Base-by-base conservation (phyloP, 1,140 invertebrate species). In the Lordiphosa stackelbergi region DNA sequence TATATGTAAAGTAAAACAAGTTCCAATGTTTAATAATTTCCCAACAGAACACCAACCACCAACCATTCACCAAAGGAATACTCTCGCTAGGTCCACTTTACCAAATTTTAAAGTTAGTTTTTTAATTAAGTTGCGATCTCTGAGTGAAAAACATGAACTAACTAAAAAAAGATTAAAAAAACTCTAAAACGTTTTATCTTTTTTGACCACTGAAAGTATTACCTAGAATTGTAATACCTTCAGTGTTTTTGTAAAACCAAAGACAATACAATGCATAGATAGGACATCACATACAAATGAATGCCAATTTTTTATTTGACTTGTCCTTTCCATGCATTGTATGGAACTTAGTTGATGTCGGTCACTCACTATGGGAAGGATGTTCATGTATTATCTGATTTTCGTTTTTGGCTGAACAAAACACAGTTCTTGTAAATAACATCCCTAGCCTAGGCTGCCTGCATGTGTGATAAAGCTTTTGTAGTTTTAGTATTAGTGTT, bases 351-450 rank as follows among this genome's bases (percentile, higher is more conserved):
- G 71, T 81, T 81, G 53, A 71, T 71, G 63, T 46, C 53, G 55
- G 22, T 84, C 73, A 62, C 59, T 58, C 16, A 11, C 24, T 16
- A 13, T 51, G 51, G 64, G 59, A 69, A 49, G 43, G 77, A 77
- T 83, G 77, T 70, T 77, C 77, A 83, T 83, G 58, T 65, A 83
- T 83, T 83, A 83, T 83, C 77, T 83, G 77, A 77, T 84, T 83
- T 83, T 83, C 77, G 77, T 83, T 73, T 60, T 52, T 63, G 70
- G 57, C 66, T 46, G 49, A 24, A 40, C 52, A 55, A 65, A 31
- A 60, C 43, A 24, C n/a, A 47, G 45, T 43, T 73, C 78, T 81
- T 83, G 77, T 81, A 83, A 77, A 81, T 83, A 83, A 69, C 77
- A 81, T 81, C 66, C 38, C 24, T 61, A 71, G 52, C 35, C 45